Evolutionary conservation across 2,113 vertebrate genomes (phyloP), one percentile per base, ranked within the genome.

Genomic region (Ameiurus melas): DNA sequence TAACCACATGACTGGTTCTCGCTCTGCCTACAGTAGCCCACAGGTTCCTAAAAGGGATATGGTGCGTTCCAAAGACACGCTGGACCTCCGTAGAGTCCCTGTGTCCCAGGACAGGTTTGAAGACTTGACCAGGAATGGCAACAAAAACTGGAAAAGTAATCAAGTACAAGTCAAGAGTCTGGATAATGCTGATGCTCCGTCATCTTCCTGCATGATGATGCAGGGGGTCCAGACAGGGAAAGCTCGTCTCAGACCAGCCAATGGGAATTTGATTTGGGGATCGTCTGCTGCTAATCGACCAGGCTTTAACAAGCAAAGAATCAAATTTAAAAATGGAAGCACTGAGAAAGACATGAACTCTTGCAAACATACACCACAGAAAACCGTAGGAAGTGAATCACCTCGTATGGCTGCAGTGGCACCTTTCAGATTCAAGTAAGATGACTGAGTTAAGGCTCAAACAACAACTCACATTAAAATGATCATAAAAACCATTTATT

Each of bases 351-450:
- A 81, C 86, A 2, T 22, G 66, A 87, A 78, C 36, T 78, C 79
- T 2, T 85, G 86, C 68, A 93, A 91, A 89, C 77, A 87, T 4
- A 89, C 83, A 86, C 39, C 39, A 6, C 91, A 71, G 82, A 88
- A 27, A n/a, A 83, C 88, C 85, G 86, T 14, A 83, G 77, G 73
- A 2, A 93, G 91, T 53, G 92, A 93, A 85, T 93, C 93, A 6
- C 91, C 91, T 14, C 91, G 62, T 89, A 95, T 95, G 95, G 95
- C 93, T 1, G 89, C 95, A 87, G 93, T 96, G 25, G 93, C 94
- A 85, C 95, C 95, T 53, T 96, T 96, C 89, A 93, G 93, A 84
- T 95, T 94, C 94, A 95, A 94, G 96, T 95, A 90, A 94, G 92
- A 89, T 39, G 17, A 12, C 36, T 51, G 17, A n/a, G 53, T 55